Conservation (phyloP, 2,888 invertebrate genomes). For the Eristalis arbustorum region DNA sequence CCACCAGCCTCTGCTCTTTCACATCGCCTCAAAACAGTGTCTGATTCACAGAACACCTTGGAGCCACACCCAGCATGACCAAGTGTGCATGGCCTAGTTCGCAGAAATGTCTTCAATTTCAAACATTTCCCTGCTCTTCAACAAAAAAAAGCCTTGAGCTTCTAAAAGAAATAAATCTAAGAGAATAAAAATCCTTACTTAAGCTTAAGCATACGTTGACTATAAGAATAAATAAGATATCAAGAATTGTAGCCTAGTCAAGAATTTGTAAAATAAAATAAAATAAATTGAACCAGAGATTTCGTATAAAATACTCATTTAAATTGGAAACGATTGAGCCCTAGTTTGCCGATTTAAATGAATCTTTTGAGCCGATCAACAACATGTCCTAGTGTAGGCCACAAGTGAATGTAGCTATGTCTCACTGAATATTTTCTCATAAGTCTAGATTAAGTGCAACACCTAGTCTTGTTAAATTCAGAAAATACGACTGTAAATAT, state of each 20-base stretch:
- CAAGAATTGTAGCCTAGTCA: not conserved
- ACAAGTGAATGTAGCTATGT: not conserved
- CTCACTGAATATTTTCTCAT: not conserved
- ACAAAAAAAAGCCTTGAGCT: not conserved
- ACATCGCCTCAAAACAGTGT: too few relatives aligned
- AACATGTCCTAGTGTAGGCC: not conserved
- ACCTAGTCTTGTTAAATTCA: not conserved
- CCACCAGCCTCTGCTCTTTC: too few relatives aligned
- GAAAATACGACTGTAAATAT: constrained; percentile 2
- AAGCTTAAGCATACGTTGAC: not conserved
- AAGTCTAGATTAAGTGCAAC: not conserved
- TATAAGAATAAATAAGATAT: not conserved
- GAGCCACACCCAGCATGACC: too few relatives aligned
- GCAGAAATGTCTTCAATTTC: not conserved
- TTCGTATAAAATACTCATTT: constrained; percentile 74
- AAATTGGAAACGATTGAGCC: constrained; percentile 79
- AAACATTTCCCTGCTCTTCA: not conserved
- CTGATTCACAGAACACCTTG: too few relatives aligned
- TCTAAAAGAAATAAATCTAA: not conserved
- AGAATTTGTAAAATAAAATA: not conserved
- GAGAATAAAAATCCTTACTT: not conserved
- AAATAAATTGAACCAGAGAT: not conserved
- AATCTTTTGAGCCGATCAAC: constrained; percentile 56
- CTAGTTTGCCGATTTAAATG: constrained; percentile 79
- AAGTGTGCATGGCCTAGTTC: too few relatives aligned